These are phyloP conservation scores for Amblyornis subalaris DNA, from an alignment of 2,113 vertebrate species.

Conservation along the genomic window DNA sequence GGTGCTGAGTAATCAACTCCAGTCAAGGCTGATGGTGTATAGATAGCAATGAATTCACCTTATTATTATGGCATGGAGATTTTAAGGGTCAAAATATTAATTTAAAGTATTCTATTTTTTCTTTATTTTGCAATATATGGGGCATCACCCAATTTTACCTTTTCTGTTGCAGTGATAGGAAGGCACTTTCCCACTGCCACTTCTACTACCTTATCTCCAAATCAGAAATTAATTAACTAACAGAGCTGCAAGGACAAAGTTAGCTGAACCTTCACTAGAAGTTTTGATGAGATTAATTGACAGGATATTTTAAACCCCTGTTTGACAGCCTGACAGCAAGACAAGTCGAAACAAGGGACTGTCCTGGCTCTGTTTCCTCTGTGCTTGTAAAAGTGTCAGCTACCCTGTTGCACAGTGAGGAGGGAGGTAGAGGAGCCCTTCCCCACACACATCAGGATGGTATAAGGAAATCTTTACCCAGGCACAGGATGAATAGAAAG, in stretches of 20 bases:
- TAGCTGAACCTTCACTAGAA: background rate
- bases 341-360: background rate
- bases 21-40: background rate
- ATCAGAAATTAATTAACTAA: background rate
- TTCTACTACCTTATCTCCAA: background rate
- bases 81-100: background rate
- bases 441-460: background rate
- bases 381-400: background rate
- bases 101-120: background rate
- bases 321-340: background rate
- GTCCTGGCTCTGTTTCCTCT: background rate
- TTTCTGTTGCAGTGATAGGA: background rate
- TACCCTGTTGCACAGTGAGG: rapidly evolving
- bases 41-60: background rate
- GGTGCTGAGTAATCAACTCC: background rate
- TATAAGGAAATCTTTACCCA: background rate
- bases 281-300: background rate
- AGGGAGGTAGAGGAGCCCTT: background rate
- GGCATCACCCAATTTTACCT: background rate
- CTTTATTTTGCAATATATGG: background rate
- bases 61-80: background rate
- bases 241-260: background rate
- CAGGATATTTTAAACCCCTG: background rate
- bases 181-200: background rate
- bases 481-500: background rate